Percentiles rank a stretch among this genome's conserved stretches.
Evolutionary conservation across 2,113 vertebrate species (phyloP).

Genomic region (Caloenas nicobarica): DNA sequence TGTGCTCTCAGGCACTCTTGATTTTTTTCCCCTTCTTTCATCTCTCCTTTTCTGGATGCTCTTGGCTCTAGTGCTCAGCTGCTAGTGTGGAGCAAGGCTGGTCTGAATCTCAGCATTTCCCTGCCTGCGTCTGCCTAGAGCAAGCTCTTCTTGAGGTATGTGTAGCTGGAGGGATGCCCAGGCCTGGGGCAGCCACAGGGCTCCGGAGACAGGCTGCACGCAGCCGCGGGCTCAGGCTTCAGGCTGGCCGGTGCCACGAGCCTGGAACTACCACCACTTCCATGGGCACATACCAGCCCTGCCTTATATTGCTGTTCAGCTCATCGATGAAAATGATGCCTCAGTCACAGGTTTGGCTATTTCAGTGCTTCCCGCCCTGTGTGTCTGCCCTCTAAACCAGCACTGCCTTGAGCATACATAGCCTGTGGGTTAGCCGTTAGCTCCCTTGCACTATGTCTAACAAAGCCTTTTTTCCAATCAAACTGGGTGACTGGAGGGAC

Average conservation of each 20-base stretch:
- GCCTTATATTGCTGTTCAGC: neutral
- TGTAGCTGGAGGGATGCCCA: neutral
- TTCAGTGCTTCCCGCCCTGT: neutral
- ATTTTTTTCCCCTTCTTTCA: neutral
- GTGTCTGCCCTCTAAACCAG: neutral
- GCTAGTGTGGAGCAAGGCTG: neutral
- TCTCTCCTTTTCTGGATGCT: neutral
- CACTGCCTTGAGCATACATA: neutral
- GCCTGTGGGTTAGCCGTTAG: neutral
- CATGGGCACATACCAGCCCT: neutral
- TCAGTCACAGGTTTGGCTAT: neutral
- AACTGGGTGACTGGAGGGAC: neutral
- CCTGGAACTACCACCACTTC: neutral
- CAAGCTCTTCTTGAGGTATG: neutral
- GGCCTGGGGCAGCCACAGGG: neutral
- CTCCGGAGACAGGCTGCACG: neutral
- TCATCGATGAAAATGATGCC: neutral
- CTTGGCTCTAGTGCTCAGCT: neutral
- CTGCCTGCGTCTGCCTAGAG: neutral
- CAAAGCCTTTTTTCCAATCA: neutral
- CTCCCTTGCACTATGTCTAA: neutral
- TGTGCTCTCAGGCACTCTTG: neutral
- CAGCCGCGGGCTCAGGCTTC: fast-evolving
- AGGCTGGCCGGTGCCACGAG: neutral
- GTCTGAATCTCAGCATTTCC: neutral